Percentiles rank a stretch among this genome's conserved stretches.
Evolutionary conservation across 2,797 vertebrate species (phyloP).

Genomic region (Acrossocheilus fasciatus): DNA sequence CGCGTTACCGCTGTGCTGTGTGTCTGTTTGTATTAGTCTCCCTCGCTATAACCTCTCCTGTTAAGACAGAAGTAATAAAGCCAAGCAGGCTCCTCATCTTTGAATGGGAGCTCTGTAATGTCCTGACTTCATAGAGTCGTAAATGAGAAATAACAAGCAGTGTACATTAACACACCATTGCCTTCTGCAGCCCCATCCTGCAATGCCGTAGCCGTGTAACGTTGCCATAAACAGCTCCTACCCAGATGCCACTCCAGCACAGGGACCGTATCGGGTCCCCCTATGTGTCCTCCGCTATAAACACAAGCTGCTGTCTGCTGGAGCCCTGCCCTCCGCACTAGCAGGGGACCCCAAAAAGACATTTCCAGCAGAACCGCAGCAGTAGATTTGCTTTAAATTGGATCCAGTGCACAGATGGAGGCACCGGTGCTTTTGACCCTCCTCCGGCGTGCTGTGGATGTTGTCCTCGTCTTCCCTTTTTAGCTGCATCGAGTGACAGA

Average conservation of each 20-base stretch:
- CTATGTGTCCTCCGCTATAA: slow-evolving; percentile 39
- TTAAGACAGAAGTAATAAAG: slow-evolving; percentile 1
- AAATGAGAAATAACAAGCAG: slow-evolving; percentile 34
- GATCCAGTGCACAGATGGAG: slow-evolving; percentile 58
- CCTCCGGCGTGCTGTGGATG: slow-evolving; percentile 11
- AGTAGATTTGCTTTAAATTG: slow-evolving; percentile 52
- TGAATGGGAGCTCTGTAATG: slow-evolving; percentile 26
- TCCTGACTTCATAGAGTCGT: slow-evolving; percentile 21
- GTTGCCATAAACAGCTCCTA: slow-evolving; percentile 24
- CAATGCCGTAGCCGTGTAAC: not conserved
- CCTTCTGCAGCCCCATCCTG: not conserved
- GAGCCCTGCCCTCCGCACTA: slow-evolving; percentile 35
- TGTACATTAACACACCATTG: slow-evolving; percentile 23
- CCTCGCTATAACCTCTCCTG: not conserved
- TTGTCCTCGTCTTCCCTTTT: slow-evolving; percentile 32
- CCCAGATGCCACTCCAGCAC: slow-evolving; percentile 24
- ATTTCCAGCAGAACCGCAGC: slow-evolving; percentile 15
- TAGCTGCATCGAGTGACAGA: slow-evolving; percentile 1
- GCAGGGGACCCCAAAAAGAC: slow-evolving; percentile 34
- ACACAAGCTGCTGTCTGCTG: slow-evolving; percentile 48
- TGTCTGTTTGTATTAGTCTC: slow-evolving; percentile 21
- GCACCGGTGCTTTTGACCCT: slow-evolving; percentile 24
- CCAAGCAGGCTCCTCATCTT: not conserved
- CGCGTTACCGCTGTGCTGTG: not conserved
- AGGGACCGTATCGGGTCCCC: slow-evolving; percentile 28